These are phyloP conservation scores for Anhinga rufa DNA, from an alignment of 2,113 vertebrate species.

Conservation along the genomic window DNA sequence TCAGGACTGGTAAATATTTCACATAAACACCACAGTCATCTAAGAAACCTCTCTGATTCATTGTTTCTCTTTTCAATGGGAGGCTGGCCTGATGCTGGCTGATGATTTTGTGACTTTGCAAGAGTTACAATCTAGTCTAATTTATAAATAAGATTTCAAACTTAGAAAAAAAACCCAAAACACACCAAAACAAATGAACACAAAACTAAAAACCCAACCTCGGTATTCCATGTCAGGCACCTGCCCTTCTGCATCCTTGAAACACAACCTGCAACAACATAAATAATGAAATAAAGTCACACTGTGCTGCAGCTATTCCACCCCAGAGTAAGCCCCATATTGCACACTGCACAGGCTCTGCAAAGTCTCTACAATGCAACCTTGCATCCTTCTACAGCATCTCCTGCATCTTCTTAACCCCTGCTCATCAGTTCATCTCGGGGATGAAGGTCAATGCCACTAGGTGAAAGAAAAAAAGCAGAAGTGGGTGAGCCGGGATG, in stretches of 20 bases:
- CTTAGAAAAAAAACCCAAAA: background rate
- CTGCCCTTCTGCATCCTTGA: background rate
- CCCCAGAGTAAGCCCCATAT: background rate
- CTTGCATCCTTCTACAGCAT: background rate
- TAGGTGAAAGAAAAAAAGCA: background rate
- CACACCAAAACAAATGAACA: background rate
- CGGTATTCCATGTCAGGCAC: background rate
- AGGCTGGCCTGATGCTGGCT: background rate
- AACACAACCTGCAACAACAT: background rate
- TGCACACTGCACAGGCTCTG: background rate
- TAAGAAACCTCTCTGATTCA: background rate
- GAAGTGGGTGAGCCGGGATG: background rate
- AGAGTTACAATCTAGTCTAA: background rate
- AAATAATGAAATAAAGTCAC: background rate
- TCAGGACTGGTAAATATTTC: background rate
- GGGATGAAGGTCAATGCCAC: background rate
- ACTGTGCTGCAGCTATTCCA: background rate
- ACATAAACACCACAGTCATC: background rate
- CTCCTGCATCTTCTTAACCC: background rate
- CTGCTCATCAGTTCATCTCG: accelerated
- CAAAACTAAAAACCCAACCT: accelerated
- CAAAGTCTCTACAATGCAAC: background rate
- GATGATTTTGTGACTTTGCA: background rate
- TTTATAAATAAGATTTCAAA: background rate
- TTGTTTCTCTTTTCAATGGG: background rate